Evolutionary conservation across 2,113 vertebrate genomes (phyloP).

Genomic region (Ondatra zibethicus): DNA sequence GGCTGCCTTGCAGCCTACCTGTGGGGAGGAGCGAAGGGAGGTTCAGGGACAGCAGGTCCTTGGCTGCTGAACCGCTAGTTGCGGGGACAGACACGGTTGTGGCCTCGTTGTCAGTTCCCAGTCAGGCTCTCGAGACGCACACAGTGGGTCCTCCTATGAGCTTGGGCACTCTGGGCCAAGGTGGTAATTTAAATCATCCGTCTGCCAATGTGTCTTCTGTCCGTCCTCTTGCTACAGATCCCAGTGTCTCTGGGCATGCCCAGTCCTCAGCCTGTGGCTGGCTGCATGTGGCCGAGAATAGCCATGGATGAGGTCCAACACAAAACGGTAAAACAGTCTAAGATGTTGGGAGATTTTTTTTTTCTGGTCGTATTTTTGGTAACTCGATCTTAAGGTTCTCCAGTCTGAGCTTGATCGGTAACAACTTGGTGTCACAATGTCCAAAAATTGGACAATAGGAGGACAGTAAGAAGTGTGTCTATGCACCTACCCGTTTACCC

Average conservation of each 20-base stretch:
- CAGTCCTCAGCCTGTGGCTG: background rate
- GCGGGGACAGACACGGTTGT: background rate
- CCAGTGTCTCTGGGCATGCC: background rate
- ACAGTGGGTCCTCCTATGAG: background rate
- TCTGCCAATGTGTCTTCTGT: background rate
- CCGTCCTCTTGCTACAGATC: background rate
- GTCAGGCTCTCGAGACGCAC: background rate
- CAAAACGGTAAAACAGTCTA: background rate
- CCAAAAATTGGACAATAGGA: background rate
- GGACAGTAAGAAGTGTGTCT: background rate
- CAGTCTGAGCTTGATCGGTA: too few species aligned
- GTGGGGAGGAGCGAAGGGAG: slow-evolving; percentile 1
- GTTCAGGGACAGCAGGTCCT: background rate
- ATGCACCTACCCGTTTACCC: background rate
- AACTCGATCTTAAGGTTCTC: background rate
- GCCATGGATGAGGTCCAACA: background rate
- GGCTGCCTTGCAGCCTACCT: slow-evolving; percentile 95
- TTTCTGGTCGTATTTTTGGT: background rate
- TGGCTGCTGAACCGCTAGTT: background rate
- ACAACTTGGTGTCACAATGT: background rate
- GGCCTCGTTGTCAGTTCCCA: background rate
- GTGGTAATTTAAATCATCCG: background rate
- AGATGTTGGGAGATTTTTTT: background rate
- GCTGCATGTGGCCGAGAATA: background rate
- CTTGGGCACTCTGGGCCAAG: background rate